Evolutionary conservation across 2,888 invertebrate species (phyloP), one percentile per base, ranked within the genome.

Genomic region (Cerastis rubricosa): DNA sequence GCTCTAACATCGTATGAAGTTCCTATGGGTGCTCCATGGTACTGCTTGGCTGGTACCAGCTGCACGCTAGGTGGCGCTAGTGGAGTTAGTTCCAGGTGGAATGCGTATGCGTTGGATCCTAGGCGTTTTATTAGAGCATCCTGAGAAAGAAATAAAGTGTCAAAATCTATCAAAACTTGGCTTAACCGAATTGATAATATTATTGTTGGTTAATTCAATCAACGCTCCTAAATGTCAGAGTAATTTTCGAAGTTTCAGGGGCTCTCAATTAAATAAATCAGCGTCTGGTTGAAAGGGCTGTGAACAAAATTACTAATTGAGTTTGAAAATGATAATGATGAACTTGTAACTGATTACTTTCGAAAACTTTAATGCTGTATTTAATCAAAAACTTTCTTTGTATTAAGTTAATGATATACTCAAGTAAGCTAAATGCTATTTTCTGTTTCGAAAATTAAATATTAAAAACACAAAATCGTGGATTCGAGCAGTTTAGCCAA

Each of bases 31-130:
- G 99, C 98, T 0, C 99, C 99, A 85, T 98, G 98, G 95, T 99
- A 99, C 91, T 98, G 98, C 94, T 99, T 99, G 5, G 99, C 99
- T 0, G 99, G 99, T 35, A 99, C 98, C 86, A 99, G 96, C 92
- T 99, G 98, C 64, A 99, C 99, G 90, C 98, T 99, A 35, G 99
- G 99, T n/a, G 99, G 99, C 71, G 99, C 98, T 85, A 98, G 96
- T 54, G 98, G 98, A 2, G 98, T 98, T 86, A 99, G 97, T 92
- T 98, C 98, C 97, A 99, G 97, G 79, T 98, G 98, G 92, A 99
- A 98, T 0, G 98, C 98, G 92, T 98, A 98, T 0, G 98, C 98
- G 88, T 98, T 98, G 40, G 98, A 96, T 17, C 98, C 98, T 63
- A 98, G 96, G 78, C 98, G 97, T 92, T 98, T 98, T 84, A 98